Evolutionary conservation across 2,888 invertebrate genomes (phyloP).

Genomic region (Leptopilina drosophilae): DNA sequence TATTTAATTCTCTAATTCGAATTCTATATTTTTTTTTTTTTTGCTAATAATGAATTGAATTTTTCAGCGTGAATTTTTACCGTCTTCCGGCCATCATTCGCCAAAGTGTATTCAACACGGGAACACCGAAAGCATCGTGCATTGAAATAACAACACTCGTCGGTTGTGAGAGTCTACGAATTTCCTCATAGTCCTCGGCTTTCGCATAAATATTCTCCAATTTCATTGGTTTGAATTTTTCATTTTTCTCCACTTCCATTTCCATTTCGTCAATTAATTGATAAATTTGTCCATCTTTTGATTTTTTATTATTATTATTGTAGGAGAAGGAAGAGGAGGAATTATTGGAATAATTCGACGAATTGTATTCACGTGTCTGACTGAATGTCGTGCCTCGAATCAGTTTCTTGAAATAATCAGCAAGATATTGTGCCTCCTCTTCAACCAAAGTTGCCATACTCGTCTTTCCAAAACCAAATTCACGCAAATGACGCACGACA

Average conservation of each 20-base stretch:
- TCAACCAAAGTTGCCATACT: slow-evolving; percentile 86
- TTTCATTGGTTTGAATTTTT: slow-evolving; percentile 47
- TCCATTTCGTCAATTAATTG: slow-evolving; percentile 58
- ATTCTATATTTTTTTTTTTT: too few relatives aligned
- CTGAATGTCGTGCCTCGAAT: slow-evolving; percentile 43
- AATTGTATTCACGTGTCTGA: background rate
- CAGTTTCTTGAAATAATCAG: slow-evolving; percentile 78
- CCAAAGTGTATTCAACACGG: slow-evolving; percentile 89
- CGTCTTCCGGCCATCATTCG: slow-evolving; percentile 87
- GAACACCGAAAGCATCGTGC: slow-evolving; percentile 86
- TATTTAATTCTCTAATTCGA: too few relatives aligned
- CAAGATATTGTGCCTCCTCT: slow-evolving; percentile 83
- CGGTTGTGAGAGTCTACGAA: slow-evolving; percentile 60
- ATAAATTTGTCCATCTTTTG: slow-evolving; percentile 64
- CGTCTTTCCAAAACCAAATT: slow-evolving; percentile 89
- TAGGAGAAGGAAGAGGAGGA: background rate
- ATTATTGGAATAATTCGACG: background rate
- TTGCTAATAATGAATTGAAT: background rate
- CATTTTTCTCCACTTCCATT: slow-evolving; percentile 23
- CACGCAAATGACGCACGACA: slow-evolving; percentile 86
- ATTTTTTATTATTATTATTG: slow-evolving; percentile 17
- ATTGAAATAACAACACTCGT: slow-evolving; percentile 80
- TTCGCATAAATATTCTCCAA: slow-evolving; percentile 70
- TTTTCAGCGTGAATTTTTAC: slow-evolving; percentile 52
- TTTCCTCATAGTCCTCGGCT: slow-evolving; percentile 66